A percentile compares a stretch with the other conserved stretches of the same genome.
Conservation (phyloP, 2,113 vertebrate genomes). For the Setophaga coronata region DNA sequence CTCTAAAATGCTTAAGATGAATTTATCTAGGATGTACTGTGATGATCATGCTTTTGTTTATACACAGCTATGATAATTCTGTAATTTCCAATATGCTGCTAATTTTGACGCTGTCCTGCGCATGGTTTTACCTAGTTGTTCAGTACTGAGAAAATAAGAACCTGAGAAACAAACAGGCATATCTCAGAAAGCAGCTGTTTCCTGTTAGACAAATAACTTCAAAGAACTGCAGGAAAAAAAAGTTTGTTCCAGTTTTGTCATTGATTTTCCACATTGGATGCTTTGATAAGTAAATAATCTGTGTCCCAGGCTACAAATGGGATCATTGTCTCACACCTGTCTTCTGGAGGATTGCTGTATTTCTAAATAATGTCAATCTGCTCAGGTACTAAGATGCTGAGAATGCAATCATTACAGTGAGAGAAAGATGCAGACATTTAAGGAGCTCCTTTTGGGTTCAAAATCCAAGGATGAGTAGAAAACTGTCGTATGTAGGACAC, state of each 20-base stretch:
- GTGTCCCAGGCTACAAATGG: background rate
- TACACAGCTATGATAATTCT: background rate
- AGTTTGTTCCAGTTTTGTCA: background rate
- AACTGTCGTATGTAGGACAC: background rate
- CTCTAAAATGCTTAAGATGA: background rate
- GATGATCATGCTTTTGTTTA: background rate
- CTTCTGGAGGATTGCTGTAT: background rate
- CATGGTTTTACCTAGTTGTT: background rate
- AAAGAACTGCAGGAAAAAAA: background rate
- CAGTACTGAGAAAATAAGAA: background rate
- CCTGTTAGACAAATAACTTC: background rate
- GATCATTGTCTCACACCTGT: background rate
- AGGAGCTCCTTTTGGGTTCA: background rate
- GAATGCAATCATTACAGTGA: background rate
- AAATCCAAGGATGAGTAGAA: background rate
- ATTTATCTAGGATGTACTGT: background rate
- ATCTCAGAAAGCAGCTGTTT: background rate
- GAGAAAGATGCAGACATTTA: background rate
- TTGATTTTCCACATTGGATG: background rate
- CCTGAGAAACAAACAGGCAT: background rate
- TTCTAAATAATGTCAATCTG: background rate
- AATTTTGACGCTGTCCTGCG: background rate
- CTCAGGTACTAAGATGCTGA: background rate
- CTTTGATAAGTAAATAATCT: background rate
- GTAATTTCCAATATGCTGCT: background rate